Conservation (phyloP, 2,797 vertebrate genomes). For the Trichosurus vulpecula region DNA sequence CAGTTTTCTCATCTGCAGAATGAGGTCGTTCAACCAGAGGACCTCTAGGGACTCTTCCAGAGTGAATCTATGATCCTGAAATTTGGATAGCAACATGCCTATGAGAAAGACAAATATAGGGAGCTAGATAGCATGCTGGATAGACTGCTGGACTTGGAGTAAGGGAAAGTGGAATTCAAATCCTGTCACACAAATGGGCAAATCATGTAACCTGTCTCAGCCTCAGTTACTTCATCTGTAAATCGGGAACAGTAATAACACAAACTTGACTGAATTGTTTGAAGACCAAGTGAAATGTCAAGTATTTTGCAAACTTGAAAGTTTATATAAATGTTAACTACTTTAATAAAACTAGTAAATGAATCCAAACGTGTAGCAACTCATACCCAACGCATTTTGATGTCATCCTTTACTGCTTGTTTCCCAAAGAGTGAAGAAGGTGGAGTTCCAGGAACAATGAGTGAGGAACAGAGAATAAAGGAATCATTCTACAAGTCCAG, state of each 20-base stretch:
- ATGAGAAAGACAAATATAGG: not conserved
- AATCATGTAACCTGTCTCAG: no score
- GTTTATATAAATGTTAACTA: not conserved
- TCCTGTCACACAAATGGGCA: not conserved
- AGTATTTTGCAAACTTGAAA: not conserved
- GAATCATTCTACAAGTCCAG: constrained; percentile 84
- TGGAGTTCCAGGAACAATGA: constrained; percentile 19
- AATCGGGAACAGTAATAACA: not conserved
- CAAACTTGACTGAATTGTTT: not conserved
- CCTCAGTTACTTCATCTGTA: not conserved
- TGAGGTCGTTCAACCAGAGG: not conserved
- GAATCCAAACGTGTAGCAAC: not conserved
- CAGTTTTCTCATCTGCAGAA: not conserved
- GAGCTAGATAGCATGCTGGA: not conserved
- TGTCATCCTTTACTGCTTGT: not conserved
- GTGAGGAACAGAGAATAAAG: constrained; percentile 66
- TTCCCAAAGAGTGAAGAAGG: constrained; percentile 71
- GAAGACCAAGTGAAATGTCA: not conserved
- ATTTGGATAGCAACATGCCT: not conserved
- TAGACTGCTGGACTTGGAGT: not conserved
- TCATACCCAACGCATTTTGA: not conserved
- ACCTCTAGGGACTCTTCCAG: not conserved
- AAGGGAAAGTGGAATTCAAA: not conserved
- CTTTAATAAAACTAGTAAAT: not conserved
- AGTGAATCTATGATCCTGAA: not conserved